Evolutionary conservation across 2,888 invertebrate genomes (phyloP), one percentile per base, ranked within the genome.

Genomic region (Chorisops tibialis): DNA sequence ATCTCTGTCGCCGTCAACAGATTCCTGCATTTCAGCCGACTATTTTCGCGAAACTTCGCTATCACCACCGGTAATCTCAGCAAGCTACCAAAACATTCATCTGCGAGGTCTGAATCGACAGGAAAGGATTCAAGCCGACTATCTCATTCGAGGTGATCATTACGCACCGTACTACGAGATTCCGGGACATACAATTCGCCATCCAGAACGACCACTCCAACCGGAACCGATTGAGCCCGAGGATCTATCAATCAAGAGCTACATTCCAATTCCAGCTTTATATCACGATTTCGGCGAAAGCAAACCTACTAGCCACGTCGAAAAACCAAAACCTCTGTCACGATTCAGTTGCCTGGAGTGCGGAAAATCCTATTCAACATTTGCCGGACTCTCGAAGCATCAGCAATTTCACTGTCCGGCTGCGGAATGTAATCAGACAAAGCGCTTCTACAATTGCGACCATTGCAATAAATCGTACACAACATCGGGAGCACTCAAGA

Each of bases 351-450:
- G 96, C 74, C 88, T 90, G 0, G 91, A 93, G 72, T 97, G 96
- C 76, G 88, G 89, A 52, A 96, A 96, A 77, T 93, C 93, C 66
- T 97, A 97, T 80, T 94, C 96, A 1, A 97, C 97, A 1, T 93
- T 91, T 73, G 94, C 95, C 51, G 97, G 96, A 0, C 82, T 97
- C 14, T 89, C 93, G 1, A 97, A 97, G 78, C 97, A 97, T 75
- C 88, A 92, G 65, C 95, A 96, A 76, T 95, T 95, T 79, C 96
- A 97, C 73, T 96, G 96, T 76, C 88, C 91, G 0, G 91, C 91
- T 0, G 87, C 91, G 65, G 87, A 87, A 66, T 89, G 89, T 54
- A 88, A 89, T 66, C 84, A 87, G 51, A 89, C 93, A 58, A 88
- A 93, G 77, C 95, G 94, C 77, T 88, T 91, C 39, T 75, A 76